Conservation (phyloP, 2,797 vertebrate genomes). For the Pseudochirops cupreus region DNA sequence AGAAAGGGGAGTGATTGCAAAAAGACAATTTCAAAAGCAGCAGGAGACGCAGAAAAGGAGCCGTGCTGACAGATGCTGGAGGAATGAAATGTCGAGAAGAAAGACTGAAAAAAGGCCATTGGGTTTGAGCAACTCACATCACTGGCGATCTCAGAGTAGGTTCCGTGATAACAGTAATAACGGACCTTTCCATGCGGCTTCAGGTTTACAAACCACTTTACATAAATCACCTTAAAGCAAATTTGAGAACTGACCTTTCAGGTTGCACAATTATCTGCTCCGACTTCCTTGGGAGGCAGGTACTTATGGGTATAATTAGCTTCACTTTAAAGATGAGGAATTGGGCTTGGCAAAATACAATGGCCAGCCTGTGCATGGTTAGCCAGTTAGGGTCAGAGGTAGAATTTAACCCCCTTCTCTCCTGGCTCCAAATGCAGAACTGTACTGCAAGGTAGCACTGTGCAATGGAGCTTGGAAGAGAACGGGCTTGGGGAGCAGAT, state of each 20-base stretch:
- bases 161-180: not conserved
- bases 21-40: not conserved
- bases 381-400: not conserved
- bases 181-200: not conserved
- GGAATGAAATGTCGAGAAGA: not conserved
- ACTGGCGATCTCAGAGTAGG: not conserved
- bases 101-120: not conserved
- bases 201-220: constrained; percentile 10
- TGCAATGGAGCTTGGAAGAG: not conserved
- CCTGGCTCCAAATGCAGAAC: not conserved
- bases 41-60: not conserved
- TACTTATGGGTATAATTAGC: not conserved
- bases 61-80: not conserved
- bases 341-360: not conserved
- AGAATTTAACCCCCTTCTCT: not conserved
- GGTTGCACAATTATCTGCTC: not conserved
- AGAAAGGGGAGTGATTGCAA: not conserved
- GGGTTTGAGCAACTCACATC: not conserved
- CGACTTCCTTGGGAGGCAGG: not conserved
- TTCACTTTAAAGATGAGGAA: not conserved
- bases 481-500: not conserved
- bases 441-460: not conserved
- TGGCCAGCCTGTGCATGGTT: not conserved
- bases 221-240: constrained; percentile 2
- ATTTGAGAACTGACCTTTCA: not conserved